These are phyloP conservation scores for Drosophila koepferae DNA, from an alignment of 2,888 invertebrate species.

Conservation along the genomic window DNA sequence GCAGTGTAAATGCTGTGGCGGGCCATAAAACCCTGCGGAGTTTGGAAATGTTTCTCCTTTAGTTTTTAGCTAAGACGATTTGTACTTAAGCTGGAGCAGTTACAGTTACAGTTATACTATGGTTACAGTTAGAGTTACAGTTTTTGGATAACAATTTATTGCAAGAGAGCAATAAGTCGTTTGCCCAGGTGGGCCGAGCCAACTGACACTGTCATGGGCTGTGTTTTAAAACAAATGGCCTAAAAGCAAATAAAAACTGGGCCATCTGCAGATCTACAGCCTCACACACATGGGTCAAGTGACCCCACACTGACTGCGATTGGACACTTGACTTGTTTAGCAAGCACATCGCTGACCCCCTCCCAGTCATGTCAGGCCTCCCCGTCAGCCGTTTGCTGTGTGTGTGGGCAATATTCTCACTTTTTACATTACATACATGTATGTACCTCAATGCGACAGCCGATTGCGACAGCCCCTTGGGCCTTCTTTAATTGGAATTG, in stretches of 20 bases:
- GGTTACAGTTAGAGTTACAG: conserved; percentile 38
- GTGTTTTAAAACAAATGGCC: conserved; percentile 68
- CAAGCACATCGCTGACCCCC: background rate
- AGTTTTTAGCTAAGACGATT: conserved; percentile 38
- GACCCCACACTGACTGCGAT: conserved; percentile 25
- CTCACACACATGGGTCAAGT: conserved; percentile 56
- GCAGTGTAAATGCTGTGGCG: conserved; percentile 52
- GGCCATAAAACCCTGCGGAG: conserved; percentile 71
- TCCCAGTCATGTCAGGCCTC: background rate
- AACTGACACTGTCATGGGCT: conserved; percentile 69
- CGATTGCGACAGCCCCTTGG: conserved; percentile 74
- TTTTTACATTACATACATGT: conserved; percentile 74
- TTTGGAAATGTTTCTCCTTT: conserved; percentile 31
- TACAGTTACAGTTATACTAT: conserved; percentile 44
- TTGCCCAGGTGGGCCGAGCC: conserved; percentile 10
- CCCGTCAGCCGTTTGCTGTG: conserved; percentile 14
- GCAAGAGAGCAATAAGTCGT: conserved; percentile 73
- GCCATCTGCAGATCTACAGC: conserved; percentile 44
- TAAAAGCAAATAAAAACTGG: conserved; percentile 72
- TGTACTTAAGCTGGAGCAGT: conserved; percentile 45
- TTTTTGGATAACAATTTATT: conserved; percentile 63
- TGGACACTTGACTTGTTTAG: conserved; percentile 17
- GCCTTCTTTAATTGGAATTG: conserved; percentile 79
- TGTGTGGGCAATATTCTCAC: conserved; percentile 74
- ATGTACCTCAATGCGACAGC: conserved; percentile 79